Evolutionary conservation across 2,797 vertebrate genomes (phyloP).

Genomic region (Semaprochilodus insignis): DNA sequence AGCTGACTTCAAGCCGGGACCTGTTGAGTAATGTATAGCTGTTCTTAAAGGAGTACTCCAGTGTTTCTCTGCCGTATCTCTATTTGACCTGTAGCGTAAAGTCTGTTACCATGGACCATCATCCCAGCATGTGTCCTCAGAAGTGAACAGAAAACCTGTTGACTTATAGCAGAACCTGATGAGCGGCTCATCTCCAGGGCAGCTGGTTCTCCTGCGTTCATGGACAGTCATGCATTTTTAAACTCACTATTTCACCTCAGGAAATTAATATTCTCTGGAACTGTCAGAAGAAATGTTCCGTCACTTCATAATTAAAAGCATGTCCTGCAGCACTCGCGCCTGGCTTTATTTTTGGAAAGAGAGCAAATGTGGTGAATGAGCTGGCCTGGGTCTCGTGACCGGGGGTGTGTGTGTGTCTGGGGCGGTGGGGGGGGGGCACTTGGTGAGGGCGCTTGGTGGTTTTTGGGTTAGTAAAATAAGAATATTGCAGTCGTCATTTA

Average conservation of each 20-base stretch:
- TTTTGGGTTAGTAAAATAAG: too few species aligned
- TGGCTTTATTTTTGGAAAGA: conserved; percentile 53
- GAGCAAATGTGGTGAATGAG: background rate
- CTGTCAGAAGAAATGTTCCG: conserved; percentile 17
- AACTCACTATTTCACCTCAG: conserved; percentile 26
- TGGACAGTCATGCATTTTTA: conserved; percentile 36
- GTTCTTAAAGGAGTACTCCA: background rate
- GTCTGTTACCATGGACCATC: background rate
- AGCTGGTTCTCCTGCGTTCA: background rate
- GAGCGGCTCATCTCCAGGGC: background rate
- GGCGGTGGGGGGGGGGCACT: too few species aligned
- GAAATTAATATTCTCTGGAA: conserved; percentile 28
- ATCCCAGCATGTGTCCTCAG: background rate
- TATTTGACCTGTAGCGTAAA: background rate
- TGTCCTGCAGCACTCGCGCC: conserved; percentile 24
- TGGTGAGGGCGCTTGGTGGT: too few species aligned
- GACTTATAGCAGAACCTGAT: background rate
- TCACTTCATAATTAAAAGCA: conserved; percentile 36
- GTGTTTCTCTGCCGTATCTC: background rate
- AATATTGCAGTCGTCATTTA: too few species aligned
- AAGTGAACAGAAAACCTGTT: background rate
- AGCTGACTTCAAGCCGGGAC: background rate
- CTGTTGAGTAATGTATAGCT: background rate
- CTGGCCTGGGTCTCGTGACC: background rate
- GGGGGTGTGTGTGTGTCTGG: too few species aligned